Evolutionary conservation across 2,888 invertebrate genomes (phyloP), one percentile per base, ranked within the genome.

Genomic region (Conomelus anceps): DNA sequence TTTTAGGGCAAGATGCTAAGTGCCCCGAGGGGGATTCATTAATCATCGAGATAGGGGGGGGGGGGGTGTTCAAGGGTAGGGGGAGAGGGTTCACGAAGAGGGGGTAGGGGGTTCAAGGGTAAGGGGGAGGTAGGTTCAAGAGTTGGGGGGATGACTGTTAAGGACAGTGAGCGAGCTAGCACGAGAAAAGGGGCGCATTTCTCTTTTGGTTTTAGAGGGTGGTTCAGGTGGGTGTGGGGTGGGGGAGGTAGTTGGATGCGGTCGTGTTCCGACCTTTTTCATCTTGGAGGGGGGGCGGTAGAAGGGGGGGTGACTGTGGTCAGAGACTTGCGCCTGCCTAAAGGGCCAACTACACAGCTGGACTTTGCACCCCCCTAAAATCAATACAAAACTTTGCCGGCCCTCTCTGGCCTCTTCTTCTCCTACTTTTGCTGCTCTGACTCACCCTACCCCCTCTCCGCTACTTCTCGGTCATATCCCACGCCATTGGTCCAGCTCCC

Each of bases 1-100:
- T 86, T 86, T 86, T 29, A 29, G 86, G 86, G 86, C 86, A 86
- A 86, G 86, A 86, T 86, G 86, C 29, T 86, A 86, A 86, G 86
- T 86, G 86, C 86, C 86, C 24, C 86, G n/a, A 13, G 86, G 86
- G 86, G 29, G 86, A 29, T 86, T 86, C 86, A 86, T 86, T 86
- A 86, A 86, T 86, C 86, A 86, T 86, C 22, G 24, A 9, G 86
- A 7, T 86, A 7, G 85, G 86, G 20, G 23, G 86, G 24, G 26
- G 6, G 26, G 86, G 26, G 4, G 86, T n/a, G 7, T 20, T 9
- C 22, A 20, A 22, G 7, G 84, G 7, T n/a, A 11, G 6, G 84
- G 84, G 11, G 41, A 41, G 17, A 41, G 13, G 17, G 41, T 11
- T 11, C 11, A 20, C 11, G 17, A 41, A 84, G 84, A n/a, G n/a